Percentiles rank a stretch among this genome's conserved stretches.
Conservation (phyloP, 2,888 invertebrate genomes). For the Autographa gamma region DNA sequence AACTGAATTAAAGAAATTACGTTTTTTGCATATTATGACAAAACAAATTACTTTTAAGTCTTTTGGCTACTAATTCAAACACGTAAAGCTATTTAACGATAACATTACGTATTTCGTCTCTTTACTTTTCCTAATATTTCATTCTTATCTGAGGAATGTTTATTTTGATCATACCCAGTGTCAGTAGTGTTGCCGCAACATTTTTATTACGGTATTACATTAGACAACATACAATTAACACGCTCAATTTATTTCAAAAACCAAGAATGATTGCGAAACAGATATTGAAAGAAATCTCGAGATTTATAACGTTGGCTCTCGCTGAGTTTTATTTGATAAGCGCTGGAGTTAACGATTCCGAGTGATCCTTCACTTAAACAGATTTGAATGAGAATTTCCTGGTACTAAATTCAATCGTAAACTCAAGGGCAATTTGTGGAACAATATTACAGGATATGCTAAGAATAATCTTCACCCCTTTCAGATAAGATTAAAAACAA, state of each 20-base stretch:
- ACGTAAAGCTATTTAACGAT: background rate
- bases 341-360: background rate
- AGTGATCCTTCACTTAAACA: background rate
- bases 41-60: background rate
- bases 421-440: conserved; percentile 3
- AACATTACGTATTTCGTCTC: background rate
- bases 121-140: conserved; percentile 7
- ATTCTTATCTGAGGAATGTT: conserved; percentile 3
- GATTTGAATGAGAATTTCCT: conserved; percentile 1
- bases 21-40: too few species aligned
- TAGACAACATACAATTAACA: conserved; percentile 7
- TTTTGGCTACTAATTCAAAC: background rate
- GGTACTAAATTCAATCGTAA: background rate
- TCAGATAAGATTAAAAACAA: background rate
- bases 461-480: background rate
- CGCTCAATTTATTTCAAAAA: conserved; percentile 7
- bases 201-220: background rate
- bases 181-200: conserved; percentile 5
- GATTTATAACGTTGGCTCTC: background rate
- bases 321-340: background rate
- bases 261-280: background rate
- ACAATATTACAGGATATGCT: background rate
- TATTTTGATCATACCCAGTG: background rate
- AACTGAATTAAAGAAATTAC: too few species aligned
- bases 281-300: conserved; percentile 2